Conservation (phyloP, 2,113 vertebrate species). For the Genyomyrus donnyi region DNA sequence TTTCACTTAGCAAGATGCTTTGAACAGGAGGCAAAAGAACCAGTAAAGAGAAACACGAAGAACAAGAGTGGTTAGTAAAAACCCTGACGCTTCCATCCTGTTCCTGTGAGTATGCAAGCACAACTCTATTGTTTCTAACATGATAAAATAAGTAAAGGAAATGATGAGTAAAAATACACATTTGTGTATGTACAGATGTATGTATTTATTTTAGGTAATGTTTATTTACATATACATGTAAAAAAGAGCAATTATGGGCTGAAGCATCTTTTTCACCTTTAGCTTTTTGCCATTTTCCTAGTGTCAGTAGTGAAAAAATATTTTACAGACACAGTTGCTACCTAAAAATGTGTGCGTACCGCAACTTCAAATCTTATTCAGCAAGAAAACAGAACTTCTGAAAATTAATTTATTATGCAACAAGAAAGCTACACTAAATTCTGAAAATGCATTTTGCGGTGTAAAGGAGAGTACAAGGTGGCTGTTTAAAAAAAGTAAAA, state of each 20-base stretch:
- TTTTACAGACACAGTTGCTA: not conserved
- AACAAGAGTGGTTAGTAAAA: not conserved
- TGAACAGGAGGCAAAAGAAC: conserved; percentile 33
- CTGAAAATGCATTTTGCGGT: not conserved
- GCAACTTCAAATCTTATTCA: not conserved
- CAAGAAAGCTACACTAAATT: not conserved
- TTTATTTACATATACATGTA: not conserved
- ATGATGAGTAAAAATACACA: not conserved
- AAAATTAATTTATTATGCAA: not conserved
- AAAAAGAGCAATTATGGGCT: not conserved
- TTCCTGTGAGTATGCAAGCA: not conserved
- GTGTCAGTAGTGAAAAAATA: not conserved
- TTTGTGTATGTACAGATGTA: not conserved
- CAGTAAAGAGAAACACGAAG: not conserved
- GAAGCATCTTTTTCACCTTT: not conserved
- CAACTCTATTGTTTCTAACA: not conserved
- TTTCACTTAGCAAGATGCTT: conserved; percentile 29
- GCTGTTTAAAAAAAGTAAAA: not conserved
- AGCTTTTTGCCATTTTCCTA: not conserved
- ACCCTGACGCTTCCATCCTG: not conserved
- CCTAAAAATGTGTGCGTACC: not conserved
- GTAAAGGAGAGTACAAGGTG: not conserved
- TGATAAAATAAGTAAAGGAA: not conserved
- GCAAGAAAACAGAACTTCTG: not conserved
- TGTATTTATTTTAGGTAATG: not conserved